Conservation (phyloP, 2,113 vertebrate species). For the Notarius lentiginosus region DNA sequence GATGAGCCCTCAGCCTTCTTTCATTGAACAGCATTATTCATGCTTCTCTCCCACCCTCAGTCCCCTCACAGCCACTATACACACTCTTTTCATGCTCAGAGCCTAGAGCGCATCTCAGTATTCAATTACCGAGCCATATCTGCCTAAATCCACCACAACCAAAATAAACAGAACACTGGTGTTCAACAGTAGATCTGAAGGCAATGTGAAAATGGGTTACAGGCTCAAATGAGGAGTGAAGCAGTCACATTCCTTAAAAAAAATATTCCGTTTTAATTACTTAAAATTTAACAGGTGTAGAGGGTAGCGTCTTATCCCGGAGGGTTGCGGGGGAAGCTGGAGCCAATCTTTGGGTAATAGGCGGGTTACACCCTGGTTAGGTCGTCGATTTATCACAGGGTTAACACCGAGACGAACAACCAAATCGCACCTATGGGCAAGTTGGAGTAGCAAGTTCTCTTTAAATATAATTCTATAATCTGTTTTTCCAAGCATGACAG, state of each 20-base stretch:
- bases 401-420: too few relatives aligned
- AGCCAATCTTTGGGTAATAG: too few relatives aligned
- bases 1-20: constrained; percentile 36
- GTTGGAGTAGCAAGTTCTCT: background rate
- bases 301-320: background rate
- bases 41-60: constrained; percentile 30
- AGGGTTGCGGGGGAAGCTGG: too few relatives aligned
- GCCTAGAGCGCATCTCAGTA: constrained; percentile 42
- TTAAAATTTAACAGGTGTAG: background rate
- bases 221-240: background rate
- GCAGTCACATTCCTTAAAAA: background rate
- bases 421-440: too few relatives aligned
- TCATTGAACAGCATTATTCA: constrained; percentile 54
- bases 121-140: constrained; percentile 46
- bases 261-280: background rate
- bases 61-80: constrained; percentile 27
- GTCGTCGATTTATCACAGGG: too few relatives aligned
- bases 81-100: constrained; percentile 39
- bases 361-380: too few relatives aligned
- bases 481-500: background rate
- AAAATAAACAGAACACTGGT: constrained; percentile 31
- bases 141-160: constrained; percentile 30
- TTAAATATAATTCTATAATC: background rate
- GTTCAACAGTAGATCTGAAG: constrained; percentile 15
- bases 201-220: background rate